phyloP scores from a whole-genome alignment of 30 jellyfish, hydroid and myxozoan species.

The Chrysaora quinquecirrha region DNA sequence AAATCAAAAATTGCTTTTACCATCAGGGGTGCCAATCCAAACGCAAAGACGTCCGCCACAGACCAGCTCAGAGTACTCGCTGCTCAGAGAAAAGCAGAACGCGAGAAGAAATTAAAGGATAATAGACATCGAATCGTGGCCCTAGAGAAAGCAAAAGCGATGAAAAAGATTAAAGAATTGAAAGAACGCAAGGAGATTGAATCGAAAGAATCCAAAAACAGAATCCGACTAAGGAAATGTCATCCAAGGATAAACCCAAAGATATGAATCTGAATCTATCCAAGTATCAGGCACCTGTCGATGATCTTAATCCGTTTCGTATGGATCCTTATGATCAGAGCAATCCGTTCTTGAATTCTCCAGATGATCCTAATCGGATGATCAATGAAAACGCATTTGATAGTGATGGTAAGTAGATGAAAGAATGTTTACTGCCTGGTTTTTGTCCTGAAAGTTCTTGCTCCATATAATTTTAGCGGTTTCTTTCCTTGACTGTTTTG shows the following conservation, averaged over 20 bases:
- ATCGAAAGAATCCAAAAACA: slow-evolving; percentile 7
- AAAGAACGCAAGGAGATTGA: slow-evolving; percentile 53
- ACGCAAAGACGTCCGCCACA: slow-evolving; percentile 74
- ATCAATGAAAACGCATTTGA: slow-evolving; percentile 73
- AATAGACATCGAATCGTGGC: slow-evolving; percentile 66
- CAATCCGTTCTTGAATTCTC: slow-evolving; percentile 78
- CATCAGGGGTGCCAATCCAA: slow-evolving; percentile 92
- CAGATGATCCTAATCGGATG: slow-evolving; percentile 46
- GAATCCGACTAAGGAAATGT: slow-evolving; percentile 9
- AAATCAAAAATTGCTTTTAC: neutral
- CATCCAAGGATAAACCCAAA: slow-evolving; percentile 5
- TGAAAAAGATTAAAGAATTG: slow-evolving; percentile 77
- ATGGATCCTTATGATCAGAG: slow-evolving; percentile 43
- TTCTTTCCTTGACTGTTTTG: too few relatives aligned
- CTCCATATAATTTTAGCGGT: too few relatives aligned
- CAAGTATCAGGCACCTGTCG: slow-evolving; percentile 2
- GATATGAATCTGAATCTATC: slow-evolving; percentile 13
- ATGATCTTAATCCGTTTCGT: slow-evolving; percentile 47
- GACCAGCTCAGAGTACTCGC: slow-evolving; percentile 71
- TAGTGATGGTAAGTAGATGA: slow-evolving; percentile 32
- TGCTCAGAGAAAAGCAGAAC: slow-evolving; percentile 49
- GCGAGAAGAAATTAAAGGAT: slow-evolving; percentile 59
- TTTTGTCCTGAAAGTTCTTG: too few relatives aligned
- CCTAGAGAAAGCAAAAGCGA: slow-evolving; percentile 90
- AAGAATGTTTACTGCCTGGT: too few relatives aligned